Evolutionary conservation across 2,113 vertebrate genomes (phyloP).

Genomic region (Syngnathus scovelli): DNA sequence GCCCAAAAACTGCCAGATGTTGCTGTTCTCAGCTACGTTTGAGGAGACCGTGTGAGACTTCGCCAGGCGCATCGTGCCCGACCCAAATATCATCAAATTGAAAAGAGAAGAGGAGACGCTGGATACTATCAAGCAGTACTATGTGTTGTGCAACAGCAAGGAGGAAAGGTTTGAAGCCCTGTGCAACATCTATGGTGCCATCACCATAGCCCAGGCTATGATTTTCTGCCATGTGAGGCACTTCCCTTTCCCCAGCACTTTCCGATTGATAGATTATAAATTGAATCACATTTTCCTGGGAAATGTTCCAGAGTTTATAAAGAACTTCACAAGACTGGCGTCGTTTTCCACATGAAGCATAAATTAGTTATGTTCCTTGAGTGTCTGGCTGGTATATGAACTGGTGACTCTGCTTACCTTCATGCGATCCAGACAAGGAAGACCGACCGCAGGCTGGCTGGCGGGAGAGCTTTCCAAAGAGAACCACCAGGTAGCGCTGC

Average conservation of each 20-base stretch:
- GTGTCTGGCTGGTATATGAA: neutral
- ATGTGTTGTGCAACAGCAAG: conserved; percentile 82
- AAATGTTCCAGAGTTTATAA: neutral
- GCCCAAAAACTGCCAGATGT: conserved; percentile 89
- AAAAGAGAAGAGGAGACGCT: conserved; percentile 94
- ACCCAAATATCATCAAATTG: conserved; percentile 93
- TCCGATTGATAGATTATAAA: neutral
- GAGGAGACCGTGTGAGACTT: conserved; percentile 94
- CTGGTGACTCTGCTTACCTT: neutral
- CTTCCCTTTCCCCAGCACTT: neutral
- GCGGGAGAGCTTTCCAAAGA: conserved; percentile 90
- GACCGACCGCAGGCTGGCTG: conserved; percentile 89
- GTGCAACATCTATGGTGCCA: conserved; percentile 88
- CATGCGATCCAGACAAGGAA: conserved; percentile 80
- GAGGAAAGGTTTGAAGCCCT: conserved; percentile 95
- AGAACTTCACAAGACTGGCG: neutral
- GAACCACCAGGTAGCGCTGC: conserved; percentile 91
- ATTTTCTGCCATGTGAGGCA: conserved; percentile 92
- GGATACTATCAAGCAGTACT: conserved; percentile 98
- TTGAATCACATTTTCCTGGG: neutral
- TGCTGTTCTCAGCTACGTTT: conserved; percentile 95
- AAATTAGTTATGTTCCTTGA: neutral
- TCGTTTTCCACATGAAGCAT: too few species aligned
- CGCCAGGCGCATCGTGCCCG: conserved; percentile 91
- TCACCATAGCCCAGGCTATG: conserved; percentile 94